Evolutionary conservation across 2,888 invertebrate species (phyloP).

Genomic region (Hecatera dysodea): DNA sequence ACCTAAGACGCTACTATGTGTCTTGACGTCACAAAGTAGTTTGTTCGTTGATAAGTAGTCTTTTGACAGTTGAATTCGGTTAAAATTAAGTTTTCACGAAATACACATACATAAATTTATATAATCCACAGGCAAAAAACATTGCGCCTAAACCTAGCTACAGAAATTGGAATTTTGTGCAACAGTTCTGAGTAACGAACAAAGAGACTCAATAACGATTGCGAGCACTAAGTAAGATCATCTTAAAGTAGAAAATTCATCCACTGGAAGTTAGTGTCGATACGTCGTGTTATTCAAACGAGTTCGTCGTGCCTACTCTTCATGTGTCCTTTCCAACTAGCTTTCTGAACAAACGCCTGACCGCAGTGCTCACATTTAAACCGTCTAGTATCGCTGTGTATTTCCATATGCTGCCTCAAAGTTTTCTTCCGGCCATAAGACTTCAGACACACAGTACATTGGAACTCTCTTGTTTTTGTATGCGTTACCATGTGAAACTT

Average conservation of each 20-base stretch:
- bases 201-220: too few relatives aligned
- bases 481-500: constrained; percentile 74
- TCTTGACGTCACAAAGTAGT: neutral
- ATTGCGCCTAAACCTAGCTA: too few relatives aligned
- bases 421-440: constrained; percentile 68
- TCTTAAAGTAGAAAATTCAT: too few relatives aligned
- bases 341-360: constrained; percentile 75
- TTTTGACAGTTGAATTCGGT: neutral
- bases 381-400: constrained; percentile 69
- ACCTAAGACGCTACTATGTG: too few relatives aligned
- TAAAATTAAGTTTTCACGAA: neutral
- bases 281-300: constrained; percentile 17
- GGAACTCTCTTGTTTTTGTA: constrained; percentile 72
- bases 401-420: constrained; percentile 71
- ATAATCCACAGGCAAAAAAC: too few relatives aligned
- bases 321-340: constrained; percentile 72
- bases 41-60: neutral
- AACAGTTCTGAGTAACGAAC: too few relatives aligned
- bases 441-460: constrained; percentile 80
- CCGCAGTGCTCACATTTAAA: constrained; percentile 69
- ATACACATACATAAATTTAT: too few relatives aligned
- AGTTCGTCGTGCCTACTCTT: constrained; percentile 55
- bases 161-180: too few relatives aligned
- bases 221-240: too few relatives aligned
- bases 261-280: too few relatives aligned